A percentile compares a stretch with the other conserved stretches of the same genome.
These are phyloP conservation scores for Nesoenas mayeri DNA, from an alignment of 2,113 vertebrate species.

Conservation along the genomic window DNA sequence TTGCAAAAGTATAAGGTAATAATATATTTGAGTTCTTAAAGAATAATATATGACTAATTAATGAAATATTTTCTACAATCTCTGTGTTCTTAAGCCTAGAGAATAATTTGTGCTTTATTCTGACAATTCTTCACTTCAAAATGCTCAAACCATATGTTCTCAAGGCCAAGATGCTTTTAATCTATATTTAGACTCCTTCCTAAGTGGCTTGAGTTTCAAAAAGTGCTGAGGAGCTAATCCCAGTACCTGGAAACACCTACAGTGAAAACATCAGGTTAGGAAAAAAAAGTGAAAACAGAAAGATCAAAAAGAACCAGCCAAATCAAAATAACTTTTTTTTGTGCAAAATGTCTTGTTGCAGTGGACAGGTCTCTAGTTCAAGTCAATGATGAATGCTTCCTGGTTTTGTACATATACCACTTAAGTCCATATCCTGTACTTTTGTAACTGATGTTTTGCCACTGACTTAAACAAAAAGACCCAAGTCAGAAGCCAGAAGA, in stretches of 20 bases:
- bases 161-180: not conserved
- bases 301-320: not conserved
- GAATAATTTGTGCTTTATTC: not conserved
- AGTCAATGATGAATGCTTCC: not conserved
- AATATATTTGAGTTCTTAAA: not conserved
- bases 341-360: not conserved
- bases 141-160: not conserved
- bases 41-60: not conserved
- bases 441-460: not conserved
- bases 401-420: not conserved
- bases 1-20: not conserved
- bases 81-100: not conserved
- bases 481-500: conserved; percentile 8
- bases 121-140: not conserved
- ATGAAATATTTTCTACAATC: not conserved
- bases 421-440: not conserved
- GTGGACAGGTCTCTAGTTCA: not conserved
- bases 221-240: not conserved
- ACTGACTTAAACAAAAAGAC: not conserved
- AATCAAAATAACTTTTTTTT: not conserved
- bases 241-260: not conserved
- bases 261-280: not conserved
- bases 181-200: not conserved
- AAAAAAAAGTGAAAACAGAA: not conserved
- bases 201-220: not conserved